Evolutionary conservation across 2,797 vertebrate genomes (phyloP).

Genomic region (Crenichthys baileyi): DNA sequence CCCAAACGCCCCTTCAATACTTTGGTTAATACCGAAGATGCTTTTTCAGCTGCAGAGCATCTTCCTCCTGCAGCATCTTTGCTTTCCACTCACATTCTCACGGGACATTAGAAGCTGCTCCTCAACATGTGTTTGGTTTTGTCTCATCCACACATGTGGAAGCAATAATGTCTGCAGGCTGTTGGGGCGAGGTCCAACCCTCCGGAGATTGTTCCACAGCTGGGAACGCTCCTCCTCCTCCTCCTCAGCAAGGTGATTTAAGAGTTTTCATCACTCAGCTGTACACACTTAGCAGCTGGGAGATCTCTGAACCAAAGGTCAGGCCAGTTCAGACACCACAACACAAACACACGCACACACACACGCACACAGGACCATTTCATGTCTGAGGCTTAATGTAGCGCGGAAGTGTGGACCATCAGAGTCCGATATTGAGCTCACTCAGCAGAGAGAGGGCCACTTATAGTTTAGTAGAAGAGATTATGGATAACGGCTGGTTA

Average conservation of each 20-base stretch:
- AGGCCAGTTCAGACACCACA: slow-evolving; percentile 11
- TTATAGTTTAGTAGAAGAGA: background rate
- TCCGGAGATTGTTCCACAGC: slow-evolving; percentile 35
- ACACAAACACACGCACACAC: background rate
- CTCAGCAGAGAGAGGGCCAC: background rate
- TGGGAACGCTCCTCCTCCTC: slow-evolving; percentile 26
- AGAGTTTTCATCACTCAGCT: slow-evolving; percentile 9
- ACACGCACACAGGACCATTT: background rate
- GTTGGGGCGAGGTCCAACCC: slow-evolving; percentile 5
- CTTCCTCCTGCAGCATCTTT: slow-evolving; percentile 2
- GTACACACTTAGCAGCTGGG: slow-evolving; percentile 43
- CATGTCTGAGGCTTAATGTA: background rate
- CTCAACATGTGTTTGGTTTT: slow-evolving; percentile 8
- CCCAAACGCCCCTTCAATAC: background rate
- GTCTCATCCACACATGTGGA: slow-evolving; percentile 33
- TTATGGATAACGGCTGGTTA: background rate
- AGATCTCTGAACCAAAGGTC: slow-evolving; percentile 15
- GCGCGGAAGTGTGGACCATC: background rate
- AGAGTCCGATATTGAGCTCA: background rate
- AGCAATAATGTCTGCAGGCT: slow-evolving; percentile 15
- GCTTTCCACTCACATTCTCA: background rate
- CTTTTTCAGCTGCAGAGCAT: slow-evolving; percentile 13
- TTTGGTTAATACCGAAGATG: background rate
- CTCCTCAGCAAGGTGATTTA: slow-evolving; percentile 29
- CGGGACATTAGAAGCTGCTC: background rate